A percentile compares a stretch with the other conserved stretches of the same genome.
Evolutionary conservation across 2,113 vertebrate species (phyloP).

Genomic region (Lontra canadensis): DNA sequence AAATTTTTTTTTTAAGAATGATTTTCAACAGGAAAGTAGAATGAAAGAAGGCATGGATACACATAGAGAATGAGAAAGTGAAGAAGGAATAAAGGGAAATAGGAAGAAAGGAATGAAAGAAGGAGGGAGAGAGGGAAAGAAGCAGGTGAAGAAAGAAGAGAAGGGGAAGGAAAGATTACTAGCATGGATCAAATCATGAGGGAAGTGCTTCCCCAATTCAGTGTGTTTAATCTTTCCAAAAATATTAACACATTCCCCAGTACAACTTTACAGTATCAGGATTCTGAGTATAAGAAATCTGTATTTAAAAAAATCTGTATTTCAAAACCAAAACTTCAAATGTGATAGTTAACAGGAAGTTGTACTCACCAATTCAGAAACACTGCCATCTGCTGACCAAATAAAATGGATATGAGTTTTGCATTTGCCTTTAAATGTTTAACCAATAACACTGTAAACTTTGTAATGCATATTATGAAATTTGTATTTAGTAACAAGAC

Average conservation of each 20-base stretch:
- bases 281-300: neutral
- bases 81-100: neutral
- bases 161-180: too few relatives aligned
- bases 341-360: neutral
- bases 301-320: neutral
- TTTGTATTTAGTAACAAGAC: neutral
- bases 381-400: conserved; percentile 59
- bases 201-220: neutral
- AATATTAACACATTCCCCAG: neutral
- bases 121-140: neutral
- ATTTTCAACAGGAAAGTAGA: neutral
- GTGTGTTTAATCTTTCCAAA: neutral
- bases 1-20: neutral
- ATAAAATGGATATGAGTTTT: neutral
- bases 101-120: neutral
- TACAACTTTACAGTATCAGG: neutral
- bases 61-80: neutral
- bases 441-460: neutral
- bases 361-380: conserved; percentile 50
- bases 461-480: neutral
- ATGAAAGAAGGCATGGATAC: neutral
- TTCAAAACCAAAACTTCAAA: neutral
- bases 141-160: neutral
- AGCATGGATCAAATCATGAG: neutral
- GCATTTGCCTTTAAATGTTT: neutral